These are phyloP conservation scores for rat (Rattus norvegicus) DNA, from an alignment of 2,113 vertebrate species.

Conservation along the genomic window DNA sequence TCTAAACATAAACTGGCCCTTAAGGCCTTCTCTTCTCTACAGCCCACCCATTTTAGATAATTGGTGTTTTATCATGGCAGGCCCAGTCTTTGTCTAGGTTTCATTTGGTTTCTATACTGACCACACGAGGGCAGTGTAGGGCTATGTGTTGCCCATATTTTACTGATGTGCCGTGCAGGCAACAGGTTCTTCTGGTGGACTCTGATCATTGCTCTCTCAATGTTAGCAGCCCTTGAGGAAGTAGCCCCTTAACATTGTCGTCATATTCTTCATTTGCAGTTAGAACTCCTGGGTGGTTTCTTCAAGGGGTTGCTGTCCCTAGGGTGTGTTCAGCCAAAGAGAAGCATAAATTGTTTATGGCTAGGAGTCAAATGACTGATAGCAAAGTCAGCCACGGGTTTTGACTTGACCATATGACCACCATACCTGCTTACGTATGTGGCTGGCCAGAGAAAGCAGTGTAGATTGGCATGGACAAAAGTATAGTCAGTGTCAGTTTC, in stretches of 20 bases:
- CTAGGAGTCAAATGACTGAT: background rate
- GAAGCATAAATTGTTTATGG: background rate
- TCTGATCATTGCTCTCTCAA: background rate
- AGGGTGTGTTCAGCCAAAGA: background rate
- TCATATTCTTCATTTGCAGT: background rate
- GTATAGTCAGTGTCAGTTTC: background rate
- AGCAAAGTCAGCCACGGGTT: background rate
- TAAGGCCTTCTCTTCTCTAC: background rate
- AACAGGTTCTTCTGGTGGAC: background rate
- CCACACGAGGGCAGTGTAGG: constrained; percentile 11
- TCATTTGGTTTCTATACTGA: background rate
- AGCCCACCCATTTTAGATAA: background rate
- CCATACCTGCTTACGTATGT: background rate
- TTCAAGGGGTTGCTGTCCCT: background rate
- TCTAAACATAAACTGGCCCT: background rate
- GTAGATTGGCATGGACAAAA: background rate
- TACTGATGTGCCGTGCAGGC: background rate
- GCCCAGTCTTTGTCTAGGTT: background rate
- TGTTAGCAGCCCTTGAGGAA: background rate
- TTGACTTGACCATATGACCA: background rate
- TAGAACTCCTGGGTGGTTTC: background rate
- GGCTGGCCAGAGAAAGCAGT: background rate
- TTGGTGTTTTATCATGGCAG: background rate
- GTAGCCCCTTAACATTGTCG: too few relatives aligned
- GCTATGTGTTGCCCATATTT: background rate